Evolutionary conservation across 37 sponge, comb jelly and placozoan genomes (phyloP).

Genomic region (Chondrilla cf. caribensis): DNA sequence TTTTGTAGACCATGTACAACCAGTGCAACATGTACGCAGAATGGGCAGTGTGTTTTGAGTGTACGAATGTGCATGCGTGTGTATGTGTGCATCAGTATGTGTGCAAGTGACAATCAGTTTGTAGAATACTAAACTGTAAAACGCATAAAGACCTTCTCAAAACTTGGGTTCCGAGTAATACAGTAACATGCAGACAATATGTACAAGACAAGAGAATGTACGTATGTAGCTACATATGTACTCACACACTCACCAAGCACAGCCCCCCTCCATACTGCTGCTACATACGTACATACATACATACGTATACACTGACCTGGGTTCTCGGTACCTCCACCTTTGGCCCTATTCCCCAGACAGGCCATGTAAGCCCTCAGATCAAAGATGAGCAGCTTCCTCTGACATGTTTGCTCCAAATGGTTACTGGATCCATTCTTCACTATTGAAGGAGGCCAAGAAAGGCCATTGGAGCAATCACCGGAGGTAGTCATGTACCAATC

Average conservation of each 20-base stretch:
- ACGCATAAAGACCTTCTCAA: too few species aligned
- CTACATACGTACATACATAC: not conserved
- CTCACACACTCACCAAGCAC: too few species aligned
- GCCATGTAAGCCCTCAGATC: constrained; percentile 84
- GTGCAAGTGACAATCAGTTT: too few species aligned
- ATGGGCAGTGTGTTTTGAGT: too few species aligned
- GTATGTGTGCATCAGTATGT: too few species aligned
- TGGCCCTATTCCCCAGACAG: constrained; percentile 85
- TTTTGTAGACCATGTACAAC: constrained; percentile 74
- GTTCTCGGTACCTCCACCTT: constrained; percentile 87
- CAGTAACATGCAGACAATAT: too few species aligned
- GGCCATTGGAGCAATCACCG: not conserved
- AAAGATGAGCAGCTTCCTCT: constrained; percentile 48
- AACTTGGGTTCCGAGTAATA: too few species aligned
- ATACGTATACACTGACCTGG: constrained; percentile 42
- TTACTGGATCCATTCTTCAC: not conserved
- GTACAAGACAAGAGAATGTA: too few species aligned
- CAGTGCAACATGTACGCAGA: too few species aligned
- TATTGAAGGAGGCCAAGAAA: not conserved
- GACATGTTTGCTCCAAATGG: not conserved
- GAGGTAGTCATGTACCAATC: not conserved
- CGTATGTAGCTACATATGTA: too few species aligned
- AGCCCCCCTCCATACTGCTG: not conserved
- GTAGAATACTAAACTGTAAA: too few species aligned
- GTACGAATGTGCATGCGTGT: too few species aligned